Percentiles rank a stretch among this genome's conserved stretches.
phyloP scores from a whole-genome alignment of 2,797 vertebrate genomes.

The Alcedo atthis region DNA sequence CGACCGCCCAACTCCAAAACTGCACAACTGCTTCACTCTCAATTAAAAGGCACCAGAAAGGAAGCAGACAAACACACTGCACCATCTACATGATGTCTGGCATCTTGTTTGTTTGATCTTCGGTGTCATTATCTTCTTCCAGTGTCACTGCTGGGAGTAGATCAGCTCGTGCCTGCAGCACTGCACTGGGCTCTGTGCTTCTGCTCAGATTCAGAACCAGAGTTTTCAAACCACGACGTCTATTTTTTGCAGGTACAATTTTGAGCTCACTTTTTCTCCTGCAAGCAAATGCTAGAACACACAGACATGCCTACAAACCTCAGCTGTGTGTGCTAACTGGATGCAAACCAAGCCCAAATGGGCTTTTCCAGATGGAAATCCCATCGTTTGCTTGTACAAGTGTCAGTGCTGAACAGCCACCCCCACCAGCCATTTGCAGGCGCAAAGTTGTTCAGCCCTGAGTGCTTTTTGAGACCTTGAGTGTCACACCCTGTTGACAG shows the following conservation, averaged over 20 bases:
- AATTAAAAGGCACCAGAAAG: not conserved
- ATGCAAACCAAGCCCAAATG: slow-evolving; percentile 52
- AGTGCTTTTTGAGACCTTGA: slow-evolving; percentile 56
- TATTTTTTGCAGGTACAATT: slow-evolving; percentile 44
- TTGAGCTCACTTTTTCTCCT: slow-evolving; percentile 20
- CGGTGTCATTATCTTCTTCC: slow-evolving; percentile 7
- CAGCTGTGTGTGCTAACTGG: slow-evolving; percentile 29
- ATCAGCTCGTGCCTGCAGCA: not conserved
- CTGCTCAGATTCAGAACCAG: not conserved
- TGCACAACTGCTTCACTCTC: not conserved
- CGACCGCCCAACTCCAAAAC: not conserved
- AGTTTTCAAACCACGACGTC: not conserved
- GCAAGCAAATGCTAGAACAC: slow-evolving; percentile 40
- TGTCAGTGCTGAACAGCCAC: slow-evolving; percentile 60
- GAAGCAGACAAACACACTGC: not conserved
- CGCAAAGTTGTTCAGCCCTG: slow-evolving; percentile 42
- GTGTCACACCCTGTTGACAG: slow-evolving; percentile 54
- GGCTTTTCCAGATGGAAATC: slow-evolving; percentile 64
- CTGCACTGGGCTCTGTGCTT: not conserved
- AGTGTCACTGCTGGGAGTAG: slow-evolving; percentile 10
- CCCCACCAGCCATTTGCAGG: slow-evolving; percentile 39
- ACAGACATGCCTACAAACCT: slow-evolving; percentile 53
- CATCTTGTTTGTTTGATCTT: not conserved
- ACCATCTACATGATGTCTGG: not conserved
- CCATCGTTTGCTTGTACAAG: slow-evolving; percentile 61